Base-by-base conservation (phyloP, 2,113 vertebrate genomes). In the Paradoxurus hermaphroditus region DNA sequence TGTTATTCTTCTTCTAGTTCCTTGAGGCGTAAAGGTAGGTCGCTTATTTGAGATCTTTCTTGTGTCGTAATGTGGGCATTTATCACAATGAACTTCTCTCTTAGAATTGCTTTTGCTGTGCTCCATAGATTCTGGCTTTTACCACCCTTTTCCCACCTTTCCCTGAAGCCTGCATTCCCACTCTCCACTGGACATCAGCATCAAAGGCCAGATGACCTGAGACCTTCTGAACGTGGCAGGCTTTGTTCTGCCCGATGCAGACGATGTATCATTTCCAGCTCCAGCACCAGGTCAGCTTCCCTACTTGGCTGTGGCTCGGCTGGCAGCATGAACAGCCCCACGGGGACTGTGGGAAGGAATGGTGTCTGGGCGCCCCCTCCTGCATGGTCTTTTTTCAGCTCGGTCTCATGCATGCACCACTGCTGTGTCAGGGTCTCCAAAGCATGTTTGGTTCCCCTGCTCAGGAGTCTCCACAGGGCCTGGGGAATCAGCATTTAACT, bases 171-270 rank as follows among this genome's bases (percentile, higher is more conserved):
- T 99, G 34, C 99, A 99, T 94, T 99, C 99, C 95, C 99, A 98
- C 98, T 99, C 99, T 2, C 98, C 99, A 0, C 98, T 99, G 98
- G 99, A 99, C 3, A 98, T 99, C 36, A 98, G 98, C 97, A 99
- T 99, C 96, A 99, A 99, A 97, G 99, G 99, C 81, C 99, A 99
- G 98, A 99, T 99, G 99, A 99, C 99, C 95, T 97, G 99, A 44
- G 99, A 99, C 85, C 98, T 99, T n/a, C 98, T 99, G 96, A 99
- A 99, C 98, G 98, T 99, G 2, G 99, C 99, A 0, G 99, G 99
- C 41, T 99, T 99, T 15, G 97, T 99, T 72, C 98, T 99, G 73
- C 99, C 99, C 23, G 98, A 81, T 2, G 91, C 36, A n/a, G 99
- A 99, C 8, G 99, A 99, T 21, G 23, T 0, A 2, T 98, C 41